Base-by-base conservation (phyloP, 2,113 vertebrate species). In the Neogobius melanostomus region DNA sequence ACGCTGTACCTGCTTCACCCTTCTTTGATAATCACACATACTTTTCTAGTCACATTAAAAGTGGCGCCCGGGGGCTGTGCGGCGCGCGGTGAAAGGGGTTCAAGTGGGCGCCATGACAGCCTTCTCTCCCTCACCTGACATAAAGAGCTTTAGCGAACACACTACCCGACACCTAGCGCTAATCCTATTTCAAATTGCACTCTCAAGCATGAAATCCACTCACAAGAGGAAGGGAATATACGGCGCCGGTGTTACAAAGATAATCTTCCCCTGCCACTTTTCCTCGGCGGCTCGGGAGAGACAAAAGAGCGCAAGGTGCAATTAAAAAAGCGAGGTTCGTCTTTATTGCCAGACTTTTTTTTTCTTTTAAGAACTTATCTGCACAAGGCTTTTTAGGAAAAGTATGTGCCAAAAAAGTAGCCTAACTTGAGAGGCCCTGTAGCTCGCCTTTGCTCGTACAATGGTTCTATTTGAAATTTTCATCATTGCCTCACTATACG, bases 191-290 rank as follows among this genome's bases (percentile, higher is more conserved):
- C 79, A 87, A 76, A 89, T 82, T 87, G 85, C 76, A 86, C 82
- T 85, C 85, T 86, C 78, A 89, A 84, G 82, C 85, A 83, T 90
- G 82, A 90, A 91, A 87, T 91, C 89, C 80, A 91, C 85, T 89
- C 87, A 85, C 82, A 84, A 74, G 76, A 83, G 72, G 64, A 43
- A 71, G 67, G 16, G 86, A 85, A 74, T 69, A 72, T 77, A 80
- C 80, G 68, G 80, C 14, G 71, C 87, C 77, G 85, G 89, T 87
- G 82, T 82, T 86, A 83, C 82, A 74, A 76, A 91, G 86, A 89
- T 89, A 88, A 91, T 91, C 89, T 82, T 82, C 63, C 71, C 64
- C 78, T 82, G 84, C 79, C 80, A 84, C 76, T 79, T 82, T 74
- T 46, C 82, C 74, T 66, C 63, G 2, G 74, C 66, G 66, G 65